These are phyloP conservation scores for Drosophila lacicola DNA, from an alignment of 2,888 invertebrate species.

Conservation along the genomic window DNA sequence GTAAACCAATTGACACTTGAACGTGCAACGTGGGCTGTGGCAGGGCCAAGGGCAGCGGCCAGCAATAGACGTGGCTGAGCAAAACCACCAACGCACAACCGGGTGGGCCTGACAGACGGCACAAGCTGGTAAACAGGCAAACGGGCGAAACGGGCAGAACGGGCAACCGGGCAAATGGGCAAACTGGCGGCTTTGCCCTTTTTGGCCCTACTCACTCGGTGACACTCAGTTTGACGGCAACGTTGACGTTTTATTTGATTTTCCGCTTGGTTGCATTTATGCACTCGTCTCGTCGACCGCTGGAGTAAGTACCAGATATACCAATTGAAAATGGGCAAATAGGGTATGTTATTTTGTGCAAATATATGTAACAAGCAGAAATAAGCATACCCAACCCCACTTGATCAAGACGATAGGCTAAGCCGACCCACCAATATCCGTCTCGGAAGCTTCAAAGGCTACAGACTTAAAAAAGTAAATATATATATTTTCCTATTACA, in stretches of 20 bases:
- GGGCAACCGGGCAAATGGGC: slow-evolving; percentile 9
- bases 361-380: too few relatives aligned
- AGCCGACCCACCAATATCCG: too few relatives aligned
- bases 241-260: slow-evolving; percentile 81
- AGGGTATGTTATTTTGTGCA: too few relatives aligned
- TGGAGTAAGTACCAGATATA: slow-evolving; percentile 7
- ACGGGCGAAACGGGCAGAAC: slow-evolving; percentile 7
- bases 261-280: slow-evolving; percentile 75
- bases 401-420: too few relatives aligned
- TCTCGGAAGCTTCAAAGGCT: too few relatives aligned
- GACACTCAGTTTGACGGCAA: slow-evolving; percentile 50
- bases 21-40: slow-evolving; percentile 38
- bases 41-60: slow-evolving; percentile 24
- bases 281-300: slow-evolving; percentile 60
- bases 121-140: slow-evolving; percentile 6
- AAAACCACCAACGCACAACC: slow-evolving; percentile 56
- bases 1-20: slow-evolving; percentile 77
- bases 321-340: too few relatives aligned
- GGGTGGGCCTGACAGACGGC: slow-evolving; percentile 43
- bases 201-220: slow-evolving; percentile 38
- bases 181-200: slow-evolving; percentile 43
- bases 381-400: too few relatives aligned
- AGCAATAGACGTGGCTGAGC: slow-evolving; percentile 18
- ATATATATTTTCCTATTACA: too few relatives aligned
- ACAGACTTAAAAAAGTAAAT: too few relatives aligned